A percentile compares a stretch with the other conserved stretches of the same genome.
These are phyloP conservation scores for Rosalia funebris DNA, from an alignment of 2,888 invertebrate genomes.

Conservation along the genomic window DNA sequence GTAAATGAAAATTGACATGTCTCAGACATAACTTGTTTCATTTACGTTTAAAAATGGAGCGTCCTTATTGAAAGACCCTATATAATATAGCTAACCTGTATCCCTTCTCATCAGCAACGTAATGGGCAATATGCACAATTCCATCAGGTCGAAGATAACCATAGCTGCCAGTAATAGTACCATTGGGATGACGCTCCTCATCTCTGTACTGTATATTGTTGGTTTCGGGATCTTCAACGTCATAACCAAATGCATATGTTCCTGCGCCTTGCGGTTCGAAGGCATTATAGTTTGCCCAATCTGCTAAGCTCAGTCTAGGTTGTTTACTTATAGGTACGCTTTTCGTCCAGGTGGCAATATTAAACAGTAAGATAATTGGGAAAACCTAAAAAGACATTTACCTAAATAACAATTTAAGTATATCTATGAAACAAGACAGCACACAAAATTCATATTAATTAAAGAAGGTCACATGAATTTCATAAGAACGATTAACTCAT, in stretches of 20 bases:
- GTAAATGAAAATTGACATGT: too few species aligned
- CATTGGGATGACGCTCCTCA: slow-evolving; percentile 76
- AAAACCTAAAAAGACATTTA: slow-evolving; percentile 3
- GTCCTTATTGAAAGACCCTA: too few species aligned
- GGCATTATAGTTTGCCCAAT: slow-evolving; percentile 61
- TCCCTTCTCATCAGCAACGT: slow-evolving; percentile 73
- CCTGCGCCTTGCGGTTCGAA: slow-evolving; percentile 68
- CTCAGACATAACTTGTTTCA: too few species aligned
- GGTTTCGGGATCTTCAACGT: slow-evolving; percentile 71
- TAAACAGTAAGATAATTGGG: not conserved
- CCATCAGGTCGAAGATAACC: slow-evolving; percentile 76
- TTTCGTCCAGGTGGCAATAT: not conserved
- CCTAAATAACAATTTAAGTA: not conserved
- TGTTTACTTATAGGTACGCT: slow-evolving; percentile 12
- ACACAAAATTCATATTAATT: too few species aligned
- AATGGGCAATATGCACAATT: slow-evolving; percentile 69
- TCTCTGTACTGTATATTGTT: slow-evolving; percentile 77
- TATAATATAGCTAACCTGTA: slow-evolving; percentile 77
- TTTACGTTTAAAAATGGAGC: too few species aligned
- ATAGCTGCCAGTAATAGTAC: slow-evolving; percentile 78
- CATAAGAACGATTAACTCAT: too few species aligned
- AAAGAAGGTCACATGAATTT: too few species aligned
- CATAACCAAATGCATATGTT: slow-evolving; percentile 79
- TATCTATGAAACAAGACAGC: too few species aligned
- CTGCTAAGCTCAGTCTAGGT: slow-evolving; percentile 53